These are phyloP conservation scores for Campylorhamphus procurvoides DNA, from an alignment of 2,113 vertebrate genomes.

Conservation along the genomic window DNA sequence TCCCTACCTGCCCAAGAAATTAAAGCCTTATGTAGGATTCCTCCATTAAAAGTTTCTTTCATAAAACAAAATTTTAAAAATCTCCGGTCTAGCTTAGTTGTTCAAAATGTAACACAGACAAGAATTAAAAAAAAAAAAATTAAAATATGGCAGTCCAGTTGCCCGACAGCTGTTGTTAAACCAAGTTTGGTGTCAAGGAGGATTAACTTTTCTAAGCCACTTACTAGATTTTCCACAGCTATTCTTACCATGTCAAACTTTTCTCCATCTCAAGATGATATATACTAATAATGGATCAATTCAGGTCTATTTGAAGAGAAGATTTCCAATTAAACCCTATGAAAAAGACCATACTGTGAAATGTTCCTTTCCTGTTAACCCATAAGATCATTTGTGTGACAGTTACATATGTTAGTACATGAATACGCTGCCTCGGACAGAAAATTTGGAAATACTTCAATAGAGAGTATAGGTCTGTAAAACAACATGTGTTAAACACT, in stretches of 20 bases:
- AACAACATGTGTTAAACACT: neutral
- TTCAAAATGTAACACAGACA: neutral
- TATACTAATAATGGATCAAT: neutral
- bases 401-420: neutral
- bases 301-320: neutral
- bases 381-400: neutral
- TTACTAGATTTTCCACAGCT: neutral
- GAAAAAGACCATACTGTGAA: neutral
- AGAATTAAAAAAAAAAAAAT: neutral
- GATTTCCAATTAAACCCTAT: neutral
- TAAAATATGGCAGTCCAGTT: neutral
- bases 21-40: accelerated
- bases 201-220: neutral
- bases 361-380: neutral
- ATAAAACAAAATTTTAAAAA: neutral
- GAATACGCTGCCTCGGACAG: neutral
- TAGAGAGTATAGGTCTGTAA: neutral
- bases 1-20: neutral
- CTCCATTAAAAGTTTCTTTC: neutral
- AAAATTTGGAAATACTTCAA: neutral
- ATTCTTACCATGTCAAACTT: neutral
- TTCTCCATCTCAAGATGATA: neutral
- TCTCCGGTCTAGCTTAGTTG: neutral
- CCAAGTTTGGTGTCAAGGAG: neutral
- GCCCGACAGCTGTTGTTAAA: neutral